Evolutionary conservation across 2,113 vertebrate genomes (phyloP), one percentile per base, ranked within the genome.

Genomic region (Alethe castanea): DNA sequence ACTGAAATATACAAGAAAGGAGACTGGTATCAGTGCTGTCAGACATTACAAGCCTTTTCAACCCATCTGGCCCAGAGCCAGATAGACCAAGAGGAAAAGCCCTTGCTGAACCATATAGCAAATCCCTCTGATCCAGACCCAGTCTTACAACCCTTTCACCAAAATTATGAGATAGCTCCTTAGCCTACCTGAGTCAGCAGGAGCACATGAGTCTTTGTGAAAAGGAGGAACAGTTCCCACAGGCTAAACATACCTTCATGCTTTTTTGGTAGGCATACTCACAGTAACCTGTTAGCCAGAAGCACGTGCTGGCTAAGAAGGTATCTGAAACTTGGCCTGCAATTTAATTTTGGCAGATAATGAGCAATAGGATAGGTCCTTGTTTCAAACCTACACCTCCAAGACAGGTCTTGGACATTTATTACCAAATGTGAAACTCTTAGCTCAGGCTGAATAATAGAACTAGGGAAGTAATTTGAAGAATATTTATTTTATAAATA

Each of bases 181-280:
- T 65, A 31, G 7, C 3, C 11, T 16, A 2, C 0, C 0, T 17
- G 9, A 94, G 29, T 70, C 64, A 94, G 28, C 36, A 48, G 44
- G 22, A 81, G 19, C 14, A 23, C 17, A 9, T 3, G 9, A 6
- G 1, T 74, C 84, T 84, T 61, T 7, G 1, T 48, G 61, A n/a
- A 57, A 59, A 71, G 18, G 7, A 84, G 61, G 33, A 71, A 20
- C 0, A 6, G 15, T 36, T 84, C 31, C 31, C 7, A 3, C 19
- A 29, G 0, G 3, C 33, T 40, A 42, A 81, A 48, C 0, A 1
- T 60, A 48, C 16, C 36, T 31, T 19, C 53, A 19, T 1, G 3
- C 13, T 67, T 81, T 69, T 69, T 85, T 56, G 10, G 14, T 47
- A 64, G 22, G n/a, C 2, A 4, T 54, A 40, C 6, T 26, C 3